Percentiles rank a stretch among this genome's conserved stretches.
Evolutionary conservation across 2,797 vertebrate species (phyloP).

Genomic region (Knipowitschia caucasica): DNA sequence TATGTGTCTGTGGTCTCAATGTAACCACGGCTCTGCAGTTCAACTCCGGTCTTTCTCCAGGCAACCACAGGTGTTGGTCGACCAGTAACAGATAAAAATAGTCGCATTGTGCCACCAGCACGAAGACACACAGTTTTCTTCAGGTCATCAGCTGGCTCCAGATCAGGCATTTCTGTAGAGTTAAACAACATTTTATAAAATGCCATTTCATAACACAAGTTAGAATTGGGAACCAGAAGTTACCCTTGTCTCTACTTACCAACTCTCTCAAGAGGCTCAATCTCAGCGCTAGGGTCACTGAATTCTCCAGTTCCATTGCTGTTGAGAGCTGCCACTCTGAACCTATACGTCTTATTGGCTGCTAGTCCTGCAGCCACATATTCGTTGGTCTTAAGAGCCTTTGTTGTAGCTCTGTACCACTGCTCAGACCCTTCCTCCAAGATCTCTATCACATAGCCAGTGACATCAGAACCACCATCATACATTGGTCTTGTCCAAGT

Average conservation of each 20-base stretch:
- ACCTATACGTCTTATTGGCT: constrained; percentile 88
- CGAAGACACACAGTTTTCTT: constrained; percentile 94
- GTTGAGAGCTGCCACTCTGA: constrained; percentile 92
- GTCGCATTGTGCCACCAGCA: constrained; percentile 88
- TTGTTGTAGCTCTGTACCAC: constrained; percentile 91
- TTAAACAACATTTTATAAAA: not conserved
- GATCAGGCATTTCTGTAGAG: constrained; percentile 88
- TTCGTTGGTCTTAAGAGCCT: constrained; percentile 80
- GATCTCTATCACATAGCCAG: constrained; percentile 93
- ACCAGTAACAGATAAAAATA: constrained; percentile 87
- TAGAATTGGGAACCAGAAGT: not conserved
- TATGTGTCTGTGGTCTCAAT: constrained; percentile 93
- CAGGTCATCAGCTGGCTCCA: constrained; percentile 92
- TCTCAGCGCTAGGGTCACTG: constrained; percentile 86
- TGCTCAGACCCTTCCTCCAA: constrained; percentile 89
- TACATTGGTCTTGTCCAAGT: constrained; percentile 95
- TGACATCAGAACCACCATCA: constrained; percentile 89
- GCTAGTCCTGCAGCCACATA: constrained; percentile 87
- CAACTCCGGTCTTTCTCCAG: constrained; percentile 92
- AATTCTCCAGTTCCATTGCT: constrained; percentile 93
- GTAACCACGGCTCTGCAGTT: constrained; percentile 87
- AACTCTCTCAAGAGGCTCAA: constrained; percentile 88
- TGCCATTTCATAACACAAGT: not conserved
- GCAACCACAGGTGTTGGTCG: constrained; percentile 86
- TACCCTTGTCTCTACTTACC: constrained; percentile 73